Conservation (phyloP, 2,888 invertebrate genomes). For the Cataglyphis rosenhaueri region DNA sequence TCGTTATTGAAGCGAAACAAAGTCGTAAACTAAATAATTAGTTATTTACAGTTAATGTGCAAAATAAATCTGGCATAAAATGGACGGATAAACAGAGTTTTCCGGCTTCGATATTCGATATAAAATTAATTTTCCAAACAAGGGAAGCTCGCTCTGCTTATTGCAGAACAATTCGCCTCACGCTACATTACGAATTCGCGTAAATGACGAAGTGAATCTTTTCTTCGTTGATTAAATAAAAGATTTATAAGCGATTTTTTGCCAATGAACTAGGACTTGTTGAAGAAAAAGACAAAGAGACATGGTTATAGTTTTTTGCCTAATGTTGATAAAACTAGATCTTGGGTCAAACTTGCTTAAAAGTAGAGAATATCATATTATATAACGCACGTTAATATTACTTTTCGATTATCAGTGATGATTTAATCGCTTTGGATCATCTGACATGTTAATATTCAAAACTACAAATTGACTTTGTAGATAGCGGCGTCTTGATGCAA, state of each 20-base stretch:
- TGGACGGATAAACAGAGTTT: constrained; percentile 41
- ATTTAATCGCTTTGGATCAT: constrained; percentile 12
- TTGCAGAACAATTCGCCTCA: neutral
- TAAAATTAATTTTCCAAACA: constrained; percentile 52
- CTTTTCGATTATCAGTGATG: neutral
- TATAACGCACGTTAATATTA: neutral
- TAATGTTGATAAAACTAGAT: neutral
- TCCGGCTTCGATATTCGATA: constrained; percentile 24
- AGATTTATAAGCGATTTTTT: neutral
- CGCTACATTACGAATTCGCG: neutral
- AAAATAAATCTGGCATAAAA: constrained; percentile 10
- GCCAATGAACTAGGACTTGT: neutral
- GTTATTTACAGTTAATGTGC: neutral
- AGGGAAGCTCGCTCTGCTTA: neutral
- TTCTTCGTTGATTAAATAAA: neutral
- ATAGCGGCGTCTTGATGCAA: constrained; percentile 50
- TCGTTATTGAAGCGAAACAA: neutral
- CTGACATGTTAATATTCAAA: neutral
- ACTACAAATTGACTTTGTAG: constrained; percentile 19
- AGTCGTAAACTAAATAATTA: neutral
- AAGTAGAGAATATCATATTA: neutral
- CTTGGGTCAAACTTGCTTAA: neutral
- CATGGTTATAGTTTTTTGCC: neutral
- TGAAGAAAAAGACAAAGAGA: neutral
- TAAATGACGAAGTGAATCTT: neutral